A percentile compares a stretch with the other conserved stretches of the same genome.
Evolutionary conservation across 2,113 vertebrate genomes (phyloP).

Genomic region (Dendrocopos noguchii): DNA sequence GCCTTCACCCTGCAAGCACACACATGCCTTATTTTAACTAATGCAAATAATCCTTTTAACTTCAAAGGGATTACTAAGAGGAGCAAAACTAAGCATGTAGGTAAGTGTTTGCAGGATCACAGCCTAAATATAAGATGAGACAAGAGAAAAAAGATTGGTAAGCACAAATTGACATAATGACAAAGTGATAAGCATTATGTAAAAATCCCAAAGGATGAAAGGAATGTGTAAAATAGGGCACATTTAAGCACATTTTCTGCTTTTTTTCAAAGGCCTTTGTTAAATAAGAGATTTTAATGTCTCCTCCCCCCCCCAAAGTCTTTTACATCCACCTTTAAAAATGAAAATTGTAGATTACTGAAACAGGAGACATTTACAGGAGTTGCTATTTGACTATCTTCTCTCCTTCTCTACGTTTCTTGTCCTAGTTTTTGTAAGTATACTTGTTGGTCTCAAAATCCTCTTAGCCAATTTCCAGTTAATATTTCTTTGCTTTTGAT

Average conservation of each 20-base stretch:
- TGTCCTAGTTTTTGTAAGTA: not conserved
- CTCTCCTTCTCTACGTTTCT: not conserved
- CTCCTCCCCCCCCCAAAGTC: not conserved
- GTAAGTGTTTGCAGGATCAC: slow-evolving; percentile 25
- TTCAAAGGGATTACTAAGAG: slow-evolving; percentile 59
- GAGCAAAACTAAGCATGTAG: slow-evolving; percentile 42
- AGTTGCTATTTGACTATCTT: not conserved
- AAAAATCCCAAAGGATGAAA: slow-evolving; percentile 44
- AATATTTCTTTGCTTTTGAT: not conserved
- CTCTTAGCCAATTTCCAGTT: not conserved
- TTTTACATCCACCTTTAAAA: not conserved
- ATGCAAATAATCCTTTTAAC: slow-evolving; percentile 67
- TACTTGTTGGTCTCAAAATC: not conserved
- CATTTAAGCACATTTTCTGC: slow-evolving; percentile 55
- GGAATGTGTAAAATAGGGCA: slow-evolving; percentile 32
- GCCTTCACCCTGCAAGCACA: slow-evolving; percentile 29
- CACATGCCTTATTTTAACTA: slow-evolving; percentile 43
- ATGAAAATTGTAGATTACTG: slow-evolving; percentile 1
- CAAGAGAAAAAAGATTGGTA: slow-evolving; percentile 5
- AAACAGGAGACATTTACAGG: not conserved
- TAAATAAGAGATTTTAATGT: not conserved
- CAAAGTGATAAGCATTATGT: slow-evolving; percentile 33
- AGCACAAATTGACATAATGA: slow-evolving; percentile 48
- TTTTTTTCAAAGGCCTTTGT: slow-evolving; percentile 23
- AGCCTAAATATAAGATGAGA: slow-evolving; percentile 26